These are phyloP conservation scores for Heliconius nattereri DNA, from an alignment of 1,140 invertebrate species.

Conservation along the genomic window DNA sequence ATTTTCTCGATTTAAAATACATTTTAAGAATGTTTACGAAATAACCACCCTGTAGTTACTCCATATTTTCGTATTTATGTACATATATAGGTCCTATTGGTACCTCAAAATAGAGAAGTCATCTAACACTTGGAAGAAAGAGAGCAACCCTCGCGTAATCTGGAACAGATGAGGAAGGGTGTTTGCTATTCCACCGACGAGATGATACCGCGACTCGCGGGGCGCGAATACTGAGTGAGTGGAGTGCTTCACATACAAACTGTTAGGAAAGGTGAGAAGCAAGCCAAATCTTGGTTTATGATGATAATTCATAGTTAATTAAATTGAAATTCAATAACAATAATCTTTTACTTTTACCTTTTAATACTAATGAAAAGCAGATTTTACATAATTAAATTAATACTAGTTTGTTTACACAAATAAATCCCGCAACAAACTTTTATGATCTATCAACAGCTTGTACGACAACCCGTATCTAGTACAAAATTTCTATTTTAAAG, in stretches of 20 bases:
- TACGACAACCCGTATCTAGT: too few species aligned
- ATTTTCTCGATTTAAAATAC: too few species aligned
- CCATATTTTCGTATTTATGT: neutral
- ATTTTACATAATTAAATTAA: too few species aligned
- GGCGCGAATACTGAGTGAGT: neutral
- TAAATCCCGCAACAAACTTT: too few species aligned
- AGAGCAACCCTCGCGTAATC: conserved; percentile 6
- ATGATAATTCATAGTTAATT: too few species aligned
- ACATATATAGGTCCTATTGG: neutral
- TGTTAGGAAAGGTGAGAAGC: neutral
- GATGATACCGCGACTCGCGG: conserved; percentile 1
- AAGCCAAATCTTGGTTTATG: neutral
- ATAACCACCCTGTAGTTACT: neutral
- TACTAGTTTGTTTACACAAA: too few species aligned
- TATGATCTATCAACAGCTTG: too few species aligned
- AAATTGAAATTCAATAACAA: too few species aligned
- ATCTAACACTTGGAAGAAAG: neutral
- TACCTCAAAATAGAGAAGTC: neutral
- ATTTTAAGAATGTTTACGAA: neutral
- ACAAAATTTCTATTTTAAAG: too few species aligned
- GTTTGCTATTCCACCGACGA: conserved; percentile 1
- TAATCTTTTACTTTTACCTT: too few species aligned
- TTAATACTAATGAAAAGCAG: too few species aligned
- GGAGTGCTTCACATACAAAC: neutral
- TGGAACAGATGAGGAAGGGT: conserved; percentile 1